Base-by-base conservation (phyloP, 1,140 invertebrate species). In the Helicorthomorpha holstii region DNA sequence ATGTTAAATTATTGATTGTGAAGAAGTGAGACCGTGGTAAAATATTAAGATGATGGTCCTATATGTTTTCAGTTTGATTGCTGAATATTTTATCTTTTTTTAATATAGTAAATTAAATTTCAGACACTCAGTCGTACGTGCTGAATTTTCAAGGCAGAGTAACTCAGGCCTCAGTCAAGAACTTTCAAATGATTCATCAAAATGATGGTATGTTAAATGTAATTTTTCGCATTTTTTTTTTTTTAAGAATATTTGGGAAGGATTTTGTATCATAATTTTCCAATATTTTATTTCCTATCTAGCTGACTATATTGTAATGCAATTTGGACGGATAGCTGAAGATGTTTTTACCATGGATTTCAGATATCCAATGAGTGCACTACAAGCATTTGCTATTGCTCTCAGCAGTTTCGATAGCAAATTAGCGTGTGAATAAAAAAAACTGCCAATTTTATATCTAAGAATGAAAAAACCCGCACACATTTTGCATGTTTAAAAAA, bases 101-200 rank as follows among this genome's bases (percentile, higher is more conserved):
- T 19, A 22, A 7, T 7, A 10, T 46, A 12, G 12, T 21, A 1
- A n/a, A 16, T 16, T 21, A 38, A 1, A 22, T 55, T 2, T 21
- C 23, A 75, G 96, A 99, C 58, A 97, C 93, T 0, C 95, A 99
- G 66, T 97, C 92, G 0, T 99, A 98, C 67, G 95, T 99, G 1
- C 74, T 99, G 1, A 99, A 99, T 72, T 99, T 99, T 70, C 92
- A 98, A 66, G 96, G 95, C 1, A 72, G 96, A 54, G 96, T 99
- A 0, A 98, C 94, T 0, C 93, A 98, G 69, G 95, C 96, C n/a
- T 98, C 93, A 54, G 95, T 99, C 0, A 99, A 99, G 69, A 99
- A 99, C 75, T 99, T 99, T 71, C 95, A 99, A 77, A 85, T 99
- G 54, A 92, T 99, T 50, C 94, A 98, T 66, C 90, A 95, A 58